Evolutionary conservation across 2,797 vertebrate genomes (phyloP), one percentile per base, ranked within the genome.

Genomic region (Oryzias dopingdopingensis): DNA sequence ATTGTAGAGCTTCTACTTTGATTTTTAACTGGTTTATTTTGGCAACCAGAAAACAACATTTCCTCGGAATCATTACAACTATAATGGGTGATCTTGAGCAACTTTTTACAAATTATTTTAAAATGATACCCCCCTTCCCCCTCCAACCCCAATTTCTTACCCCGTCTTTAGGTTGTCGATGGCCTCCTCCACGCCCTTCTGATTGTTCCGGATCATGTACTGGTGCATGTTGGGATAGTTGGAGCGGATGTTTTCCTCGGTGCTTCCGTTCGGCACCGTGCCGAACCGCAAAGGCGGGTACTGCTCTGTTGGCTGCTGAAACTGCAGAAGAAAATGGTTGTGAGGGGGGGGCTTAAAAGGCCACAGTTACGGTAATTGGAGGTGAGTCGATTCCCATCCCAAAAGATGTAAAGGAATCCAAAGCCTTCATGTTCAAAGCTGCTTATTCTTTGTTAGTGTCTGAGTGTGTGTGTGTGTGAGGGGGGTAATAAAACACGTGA

Each of bases 191-290:
- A 96, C 95, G 0, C 94, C 92, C 52, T 93, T 93, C 89, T 97
- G 95, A 89, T 97, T 96, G 90, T 95, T 94, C 41, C 92, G 92
- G 60, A 94, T 92, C 95, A 96, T 97, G 82, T 95, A 96, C 79
- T 93, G 93, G 76, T 97, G 94, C 95, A 97, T 97, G 83, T 92
- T 94, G 16, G 95, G 94, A 59, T 97, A 97, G 81, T 97, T 97
- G 86, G 94, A 95, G 70, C 94, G 93, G 64, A 97, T 96, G 77
- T 97, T 97, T 82, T 96, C 94, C 87, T 97, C 95, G 0, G 95
- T 97, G 89, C 95, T 96, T 45, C 95, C 95, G 13, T 96, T 97
- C 15, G 95, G 95, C 69, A 97, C 95, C 0, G 95, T 97, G 42
- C 95, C 95, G 45, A 97, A 96, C 17, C 94, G 93, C 49, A 97